Evolutionary conservation across 1,140 invertebrate genomes (phyloP), one percentile per base, ranked within the genome.

Genomic region (Gonioctena quinquepunctata): DNA sequence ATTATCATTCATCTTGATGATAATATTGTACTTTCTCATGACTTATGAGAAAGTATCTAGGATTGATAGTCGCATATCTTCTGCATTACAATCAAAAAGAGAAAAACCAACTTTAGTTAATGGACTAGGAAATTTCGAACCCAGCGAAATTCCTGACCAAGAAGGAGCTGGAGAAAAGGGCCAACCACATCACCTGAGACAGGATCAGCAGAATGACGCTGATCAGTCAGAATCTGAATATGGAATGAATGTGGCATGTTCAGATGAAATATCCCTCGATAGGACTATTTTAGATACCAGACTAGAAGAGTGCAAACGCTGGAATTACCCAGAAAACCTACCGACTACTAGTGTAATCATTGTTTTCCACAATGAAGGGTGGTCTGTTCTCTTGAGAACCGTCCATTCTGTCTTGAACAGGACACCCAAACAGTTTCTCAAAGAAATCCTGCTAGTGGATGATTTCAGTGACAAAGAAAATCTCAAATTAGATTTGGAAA

Each of bases 351-450:
- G 94, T 81, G 96, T 99, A 0, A 97, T 99, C 71, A 92, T 99
- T 69, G 98, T 99, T 8, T 99, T 99, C 83, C 97, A 99, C 81
- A 99, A 99, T 83, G 96, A 99, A 85, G 98, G 97, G 1, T 98
- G 94, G 88, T 94, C 95, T 0, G 96, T 97, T 1, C 86, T 99
- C 11, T 88, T 99, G 85, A 85, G 97, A 72, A 99, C 97, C n/a
- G 96, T 99, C 0, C 96, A 99, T 82, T 94, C 94, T 72, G 95
- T 99, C 3, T 90, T 99, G 21, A 94, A 99, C 77, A 89, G 96
- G 66, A 94, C 95, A 0, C 98, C 97, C 0, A 89, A 92, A 3
- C 87, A 97, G 79, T 87, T 98, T 73, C 86, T 99, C 1, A 91
- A 99, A 81, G 98, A 99, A 88, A 88, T 99, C 78, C 88, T 99